Percentiles rank a stretch among this genome's conserved stretches.
Evolutionary conservation across 2,888 invertebrate species (phyloP).

Genomic region (Cordilura impudica): DNA sequence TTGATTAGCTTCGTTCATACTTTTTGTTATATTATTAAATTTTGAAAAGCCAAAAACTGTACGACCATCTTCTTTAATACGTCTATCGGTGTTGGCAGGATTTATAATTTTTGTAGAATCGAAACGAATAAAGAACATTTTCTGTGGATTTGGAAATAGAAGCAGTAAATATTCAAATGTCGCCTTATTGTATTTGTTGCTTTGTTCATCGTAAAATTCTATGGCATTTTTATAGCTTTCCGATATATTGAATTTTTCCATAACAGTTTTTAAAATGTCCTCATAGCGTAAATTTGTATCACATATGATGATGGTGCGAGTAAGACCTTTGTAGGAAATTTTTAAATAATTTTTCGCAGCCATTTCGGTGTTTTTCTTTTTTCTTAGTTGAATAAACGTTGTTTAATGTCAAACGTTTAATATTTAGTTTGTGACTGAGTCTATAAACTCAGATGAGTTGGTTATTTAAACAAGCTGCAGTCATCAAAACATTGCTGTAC

Average conservation of each 20-base stretch:
- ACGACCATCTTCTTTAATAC: not conserved
- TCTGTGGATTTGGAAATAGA: constrained; percentile 72
- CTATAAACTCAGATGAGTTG: not conserved
- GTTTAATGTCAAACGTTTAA: not conserved
- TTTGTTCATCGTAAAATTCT: constrained; percentile 70
- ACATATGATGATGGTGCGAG: constrained; percentile 44
- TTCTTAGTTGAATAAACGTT: not conserved
- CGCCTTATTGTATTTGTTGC: constrained; percentile 69
- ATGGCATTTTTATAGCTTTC: constrained; percentile 64
- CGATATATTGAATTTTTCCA: constrained; percentile 67
- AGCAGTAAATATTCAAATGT: constrained; percentile 72
- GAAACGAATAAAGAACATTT: constrained; percentile 70
- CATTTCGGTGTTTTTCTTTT: constrained; percentile 14
- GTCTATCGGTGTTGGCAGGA: not conserved
- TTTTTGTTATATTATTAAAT: constrained; percentile 27
- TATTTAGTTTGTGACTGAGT: constrained; percentile 23
- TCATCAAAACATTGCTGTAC: not conserved
- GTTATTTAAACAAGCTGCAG: constrained; percentile 14
- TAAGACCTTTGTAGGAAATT: constrained; percentile 59
- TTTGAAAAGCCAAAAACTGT: constrained; percentile 33
- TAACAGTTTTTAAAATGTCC: constrained; percentile 64
- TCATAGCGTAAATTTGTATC: constrained; percentile 63
- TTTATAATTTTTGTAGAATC: constrained; percentile 63
- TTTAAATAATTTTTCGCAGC: constrained; percentile 50
- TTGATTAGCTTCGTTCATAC: not conserved